Evolutionary conservation across 2,888 invertebrate genomes (phyloP), one percentile per base, ranked within the genome.

Genomic region (Latrodectus elegans): DNA sequence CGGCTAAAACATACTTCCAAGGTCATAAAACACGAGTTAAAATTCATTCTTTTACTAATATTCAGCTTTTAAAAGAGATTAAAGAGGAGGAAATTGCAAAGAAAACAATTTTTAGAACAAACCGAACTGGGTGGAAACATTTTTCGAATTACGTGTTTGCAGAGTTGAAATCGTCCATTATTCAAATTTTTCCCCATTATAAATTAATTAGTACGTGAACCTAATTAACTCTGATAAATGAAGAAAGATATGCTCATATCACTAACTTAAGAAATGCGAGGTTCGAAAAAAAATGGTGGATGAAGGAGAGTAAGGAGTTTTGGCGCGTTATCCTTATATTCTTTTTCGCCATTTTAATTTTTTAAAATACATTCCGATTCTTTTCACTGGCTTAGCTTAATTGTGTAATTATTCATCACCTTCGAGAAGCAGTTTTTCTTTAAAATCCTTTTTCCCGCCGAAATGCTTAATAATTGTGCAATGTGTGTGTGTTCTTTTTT

Each of bases 331-430:
- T 52, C 52, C 12, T 81, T 12, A 38, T 68, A 55, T 70, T 55
- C n/a, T 77, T 76, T 74, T 52, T 12, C 22, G 12, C 22, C 65
- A 53, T 81, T 71, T 79, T 79, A 4, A 38, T 38, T 74, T 83
- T 83, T 76, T 73, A 17, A 15, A 75, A n/a, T 22, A 60, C 68
- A 82, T 75, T 82, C 65, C 84, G 72, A 84, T 84, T 83, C 60
- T 26, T 15, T 17, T 76, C 26, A 12, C 51, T 77, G 73, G 71
- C 71, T 78, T 72, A 70, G 22, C 67, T 84, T 84, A 84, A 84
- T 78, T 84, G 84, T 84, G 78, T 78, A 84, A 84, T 84, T 78
- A 84, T 84, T 84, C 84, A 84, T 84, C 84, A 84, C 84, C 71
- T 84, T 74, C 49, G 9, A 8, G 65, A 68, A 75, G 22, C 38